Conservation (phyloP, 2,888 invertebrate genomes). For the Dioctria rufipes region DNA sequence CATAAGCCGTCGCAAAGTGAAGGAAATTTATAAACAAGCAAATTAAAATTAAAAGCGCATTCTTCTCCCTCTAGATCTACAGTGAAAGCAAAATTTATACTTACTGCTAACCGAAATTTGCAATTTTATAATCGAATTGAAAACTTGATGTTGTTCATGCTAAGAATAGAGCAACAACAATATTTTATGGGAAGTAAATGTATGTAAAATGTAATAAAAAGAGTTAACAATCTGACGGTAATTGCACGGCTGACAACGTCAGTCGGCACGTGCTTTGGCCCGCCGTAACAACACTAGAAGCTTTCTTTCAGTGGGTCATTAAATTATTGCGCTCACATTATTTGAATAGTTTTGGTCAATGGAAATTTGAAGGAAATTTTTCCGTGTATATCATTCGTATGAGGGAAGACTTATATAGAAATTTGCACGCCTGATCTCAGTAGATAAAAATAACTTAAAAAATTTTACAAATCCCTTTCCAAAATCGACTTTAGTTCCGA, state of each 20-base stretch:
- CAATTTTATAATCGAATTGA: conserved; percentile 32
- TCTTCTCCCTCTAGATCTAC: neutral
- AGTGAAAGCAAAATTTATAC: neutral
- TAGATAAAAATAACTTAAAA: too few species aligned
- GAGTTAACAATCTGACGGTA: conserved; percentile 15
- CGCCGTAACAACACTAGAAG: neutral
- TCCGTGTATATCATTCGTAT: too few species aligned
- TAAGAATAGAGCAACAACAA: conserved; percentile 40
- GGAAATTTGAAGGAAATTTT: too few species aligned
- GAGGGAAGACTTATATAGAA: too few species aligned
- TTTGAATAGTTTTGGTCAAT: conserved; percentile 10
- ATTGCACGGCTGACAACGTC: conserved; percentile 18
- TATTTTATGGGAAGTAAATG: conserved; percentile 39
- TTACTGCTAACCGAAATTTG: conserved; percentile 4
- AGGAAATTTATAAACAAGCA: neutral
- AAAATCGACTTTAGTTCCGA: too few species aligned
- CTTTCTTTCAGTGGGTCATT: conserved; percentile 5
- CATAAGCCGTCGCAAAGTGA: neutral
- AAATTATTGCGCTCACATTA: conserved; percentile 2
- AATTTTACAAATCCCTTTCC: too few species aligned
- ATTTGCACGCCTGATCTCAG: too few species aligned
- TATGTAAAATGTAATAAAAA: neutral
- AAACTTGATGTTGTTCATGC: neutral
- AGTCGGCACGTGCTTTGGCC: conserved; percentile 40
- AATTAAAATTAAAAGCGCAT: conserved; percentile 5